phyloP scores from a whole-genome alignment of 2,888 invertebrate genomes.

The Cheilosia pagana region DNA sequence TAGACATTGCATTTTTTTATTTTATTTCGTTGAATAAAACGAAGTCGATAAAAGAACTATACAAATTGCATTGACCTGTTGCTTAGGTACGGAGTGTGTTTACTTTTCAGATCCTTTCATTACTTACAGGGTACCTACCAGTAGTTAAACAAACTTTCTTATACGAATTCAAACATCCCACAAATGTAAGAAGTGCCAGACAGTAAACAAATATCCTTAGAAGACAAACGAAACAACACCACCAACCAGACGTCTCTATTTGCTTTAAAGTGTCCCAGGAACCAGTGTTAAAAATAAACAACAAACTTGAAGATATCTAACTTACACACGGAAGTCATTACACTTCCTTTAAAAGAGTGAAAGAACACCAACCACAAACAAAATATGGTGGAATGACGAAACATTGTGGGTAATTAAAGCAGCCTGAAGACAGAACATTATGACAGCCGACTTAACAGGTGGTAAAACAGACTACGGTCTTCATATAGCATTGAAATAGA shows the following conservation, averaged over 20 bases:
- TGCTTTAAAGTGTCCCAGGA: neutral
- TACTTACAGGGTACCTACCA: neutral
- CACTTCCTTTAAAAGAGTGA: neutral
- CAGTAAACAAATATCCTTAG: slow-evolving; percentile 9
- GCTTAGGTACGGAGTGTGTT: too few species aligned
- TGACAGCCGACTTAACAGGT: neutral
- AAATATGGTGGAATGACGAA: too few species aligned
- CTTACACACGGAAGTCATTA: neutral
- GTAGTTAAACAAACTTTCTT: neutral
- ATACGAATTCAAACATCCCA: neutral
- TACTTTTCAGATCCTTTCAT: neutral
- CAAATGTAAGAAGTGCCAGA: neutral
- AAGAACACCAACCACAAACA: neutral
- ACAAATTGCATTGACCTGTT: too few species aligned
- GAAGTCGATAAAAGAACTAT: too few species aligned
- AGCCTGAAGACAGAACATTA: neutral
- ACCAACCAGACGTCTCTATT: neutral
- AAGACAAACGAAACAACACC: neutral
- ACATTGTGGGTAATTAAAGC: too few species aligned
- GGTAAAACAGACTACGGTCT: neutral
- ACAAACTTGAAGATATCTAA: neutral
- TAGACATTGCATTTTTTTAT: too few species aligned
- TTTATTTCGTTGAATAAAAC: too few species aligned
- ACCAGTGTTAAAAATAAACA: slow-evolving; percentile 1
- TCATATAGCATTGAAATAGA: neutral